Evolutionary conservation across 1,140 invertebrate species (phyloP), one percentile per base, ranked within the genome.

Genomic region (Hyposmocoma kahamanoa): DNA sequence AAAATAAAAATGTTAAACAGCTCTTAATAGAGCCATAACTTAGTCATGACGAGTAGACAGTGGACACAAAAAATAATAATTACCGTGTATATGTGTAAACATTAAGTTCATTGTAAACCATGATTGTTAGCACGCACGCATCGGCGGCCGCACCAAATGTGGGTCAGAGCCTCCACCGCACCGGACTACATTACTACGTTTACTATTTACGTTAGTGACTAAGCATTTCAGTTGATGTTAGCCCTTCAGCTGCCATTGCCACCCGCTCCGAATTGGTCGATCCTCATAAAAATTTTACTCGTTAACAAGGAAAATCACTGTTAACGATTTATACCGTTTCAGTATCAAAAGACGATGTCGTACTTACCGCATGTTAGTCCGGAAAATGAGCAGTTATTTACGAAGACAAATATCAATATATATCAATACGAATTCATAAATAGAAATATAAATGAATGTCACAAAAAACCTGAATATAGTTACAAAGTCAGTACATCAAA

Each of bases 51-150:
- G 55, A 53, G 68, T 50, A 69, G 69, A 69, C 58, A 69, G 56
- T 46, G 50, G 61, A 64, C 55, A 63, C 56, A 68, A 63, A 68
- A 68, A 72, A 62, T 66, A 66, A 70, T 76, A 70, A 79, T 78
- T 73, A 71, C 53, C 57, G 67, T 53, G 64, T 69, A 66, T 72
- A 76, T 68, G 67, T 73, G 74, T 75, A 67, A 78, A 78, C 72
- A 73, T 68, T 60, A 52, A 64, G 62, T 49, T 60, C 56, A 58
- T 58, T 74, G 53, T 67, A 59, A 61, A 66, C 48, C 41, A 56
- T 67, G 68, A 77, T 69, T 77, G 69, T 62, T 50, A 39, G 45
- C 62, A 72, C 59, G 67, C 73, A 74, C 67, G 66, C 56, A 36
- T 13, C 30, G 30, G 30, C 4, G 32, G 5, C 32, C 46, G 47